A percentile compares a stretch with the other conserved stretches of the same genome.
These are phyloP conservation scores for Eurypyga helias DNA, from an alignment of 2,113 vertebrate genomes.

Conservation along the genomic window DNA sequence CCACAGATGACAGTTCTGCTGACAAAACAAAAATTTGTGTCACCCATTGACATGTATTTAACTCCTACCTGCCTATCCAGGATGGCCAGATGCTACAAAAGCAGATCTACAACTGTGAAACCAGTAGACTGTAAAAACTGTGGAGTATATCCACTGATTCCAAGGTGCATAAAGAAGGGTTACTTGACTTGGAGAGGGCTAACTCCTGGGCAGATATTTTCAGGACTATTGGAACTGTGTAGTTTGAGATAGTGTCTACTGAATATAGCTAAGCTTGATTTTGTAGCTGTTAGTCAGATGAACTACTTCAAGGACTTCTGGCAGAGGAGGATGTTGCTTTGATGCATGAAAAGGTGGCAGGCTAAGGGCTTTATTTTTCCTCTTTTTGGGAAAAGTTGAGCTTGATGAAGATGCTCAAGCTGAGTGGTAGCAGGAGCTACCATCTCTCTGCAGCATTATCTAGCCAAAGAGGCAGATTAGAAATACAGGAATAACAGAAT, in stretches of 20 bases:
- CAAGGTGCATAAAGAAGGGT: background rate
- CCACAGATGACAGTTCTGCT: background rate
- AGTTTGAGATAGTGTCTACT: background rate
- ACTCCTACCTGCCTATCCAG: background rate
- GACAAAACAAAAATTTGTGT: background rate
- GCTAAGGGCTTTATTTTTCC: background rate
- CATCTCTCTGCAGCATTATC: background rate
- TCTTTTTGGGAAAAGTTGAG: background rate
- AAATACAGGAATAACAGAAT: background rate
- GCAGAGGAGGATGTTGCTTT: background rate
- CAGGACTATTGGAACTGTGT: background rate
- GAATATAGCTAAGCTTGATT: background rate
- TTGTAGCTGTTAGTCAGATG: background rate
- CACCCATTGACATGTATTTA: background rate
- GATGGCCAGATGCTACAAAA: background rate
- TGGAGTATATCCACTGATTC: background rate
- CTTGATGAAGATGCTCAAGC: background rate
- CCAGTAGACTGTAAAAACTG: background rate
- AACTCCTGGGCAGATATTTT: background rate
- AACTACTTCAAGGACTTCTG: background rate
- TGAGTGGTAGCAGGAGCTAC: background rate
- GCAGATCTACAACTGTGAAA: background rate
- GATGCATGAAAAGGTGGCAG: background rate
- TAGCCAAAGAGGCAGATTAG: background rate
- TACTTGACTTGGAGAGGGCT: background rate